phyloP scores from a whole-genome alignment of 2,888 invertebrate species.

The Strigamia transsilvanica region DNA sequence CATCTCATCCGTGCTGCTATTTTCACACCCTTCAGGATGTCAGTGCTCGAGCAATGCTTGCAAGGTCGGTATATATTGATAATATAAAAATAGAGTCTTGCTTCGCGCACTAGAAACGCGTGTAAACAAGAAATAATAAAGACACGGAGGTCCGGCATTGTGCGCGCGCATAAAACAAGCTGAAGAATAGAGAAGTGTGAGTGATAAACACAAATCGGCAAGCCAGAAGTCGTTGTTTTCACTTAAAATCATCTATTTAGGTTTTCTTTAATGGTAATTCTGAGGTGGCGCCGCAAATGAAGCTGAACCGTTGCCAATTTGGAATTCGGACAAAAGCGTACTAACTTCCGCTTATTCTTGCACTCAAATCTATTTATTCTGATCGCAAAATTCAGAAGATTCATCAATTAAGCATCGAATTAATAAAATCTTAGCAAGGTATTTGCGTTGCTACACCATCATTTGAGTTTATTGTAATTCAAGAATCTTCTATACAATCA shows the following conservation, averaged over 20 bases:
- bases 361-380: background rate
- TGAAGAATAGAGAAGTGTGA: background rate
- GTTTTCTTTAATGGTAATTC: constrained; percentile 11
- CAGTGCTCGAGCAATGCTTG: constrained; percentile 28
- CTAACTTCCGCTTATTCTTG: background rate
- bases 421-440: no score
- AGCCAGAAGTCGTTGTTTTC: background rate
- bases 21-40: constrained; percentile 38
- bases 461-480: background rate
- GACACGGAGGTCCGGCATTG: no score
- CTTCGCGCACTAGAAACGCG: background rate
- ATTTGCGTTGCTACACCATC: no score
- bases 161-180: background rate
- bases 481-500: background rate
- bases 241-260: background rate
- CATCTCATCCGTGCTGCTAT: constrained; percentile 30
- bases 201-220: background rate
- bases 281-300: constrained; percentile 34
- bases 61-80: constrained; percentile 23
- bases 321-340: background rate
- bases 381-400: background rate
- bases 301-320: constrained; percentile 17
- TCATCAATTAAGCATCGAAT: no score
- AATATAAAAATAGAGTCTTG: constrained; percentile 12
- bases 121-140: no score